Percentiles rank a stretch among this genome's conserved stretches.
Evolutionary conservation across 2,113 vertebrate species (phyloP).

Genomic region (Cebus imitator): DNA sequence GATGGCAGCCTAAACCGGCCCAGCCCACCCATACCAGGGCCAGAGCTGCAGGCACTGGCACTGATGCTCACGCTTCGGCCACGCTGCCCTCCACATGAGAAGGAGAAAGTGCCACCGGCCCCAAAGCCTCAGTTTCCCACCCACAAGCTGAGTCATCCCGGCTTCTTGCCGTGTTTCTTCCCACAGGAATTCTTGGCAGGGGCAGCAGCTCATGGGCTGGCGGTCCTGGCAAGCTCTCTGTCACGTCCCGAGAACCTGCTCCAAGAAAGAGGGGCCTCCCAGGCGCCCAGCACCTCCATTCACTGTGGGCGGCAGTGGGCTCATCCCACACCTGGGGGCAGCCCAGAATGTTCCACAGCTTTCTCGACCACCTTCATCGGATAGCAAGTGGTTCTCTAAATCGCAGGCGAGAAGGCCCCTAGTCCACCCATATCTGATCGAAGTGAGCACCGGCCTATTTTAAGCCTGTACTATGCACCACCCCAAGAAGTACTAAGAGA

Average conservation of each 20-base stretch:
- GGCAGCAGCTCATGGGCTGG: rapidly evolving
- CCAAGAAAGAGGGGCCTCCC: neutral
- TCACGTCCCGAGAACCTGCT: neutral
- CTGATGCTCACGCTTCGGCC: neutral
- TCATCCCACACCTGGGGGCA: neutral
- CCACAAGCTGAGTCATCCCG: rapidly evolving
- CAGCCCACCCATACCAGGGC: neutral
- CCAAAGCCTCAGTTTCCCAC: neutral
- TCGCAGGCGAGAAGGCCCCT: neutral
- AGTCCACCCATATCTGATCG: rapidly evolving
- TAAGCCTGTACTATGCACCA: rapidly evolving
- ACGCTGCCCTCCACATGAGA: neutral
- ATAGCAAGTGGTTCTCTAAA: neutral
- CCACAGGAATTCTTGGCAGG: rapidly evolving
- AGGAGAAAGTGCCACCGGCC: rapidly evolving
- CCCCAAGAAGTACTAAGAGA: too few species aligned
- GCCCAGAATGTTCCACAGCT: rapidly evolving
- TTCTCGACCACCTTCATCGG: neutral
- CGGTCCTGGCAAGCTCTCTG: neutral
- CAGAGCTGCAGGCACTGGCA: neutral
- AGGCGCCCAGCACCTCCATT: neutral
- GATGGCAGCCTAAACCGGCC: neutral
- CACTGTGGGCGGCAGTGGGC: neutral
- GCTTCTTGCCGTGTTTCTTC: neutral
- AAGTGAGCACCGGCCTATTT: rapidly evolving